Conservation (phyloP, 1,140 invertebrate genomes). For the Reticulitermes speratus region DNA sequence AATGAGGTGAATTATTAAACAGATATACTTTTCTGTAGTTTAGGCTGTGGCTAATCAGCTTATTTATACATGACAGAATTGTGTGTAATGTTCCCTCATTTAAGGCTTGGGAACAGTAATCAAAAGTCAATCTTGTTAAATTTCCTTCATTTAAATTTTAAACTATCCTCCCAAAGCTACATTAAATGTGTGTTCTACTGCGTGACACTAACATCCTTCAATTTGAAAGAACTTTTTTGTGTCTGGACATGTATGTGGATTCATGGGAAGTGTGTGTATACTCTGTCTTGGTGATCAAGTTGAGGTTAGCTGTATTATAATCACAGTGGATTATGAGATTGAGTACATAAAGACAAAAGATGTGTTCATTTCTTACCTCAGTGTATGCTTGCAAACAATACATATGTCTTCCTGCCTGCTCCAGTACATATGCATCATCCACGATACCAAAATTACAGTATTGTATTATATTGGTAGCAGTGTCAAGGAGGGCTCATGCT, state of each 20-base stretch:
- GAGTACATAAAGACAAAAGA: not conserved
- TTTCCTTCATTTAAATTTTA: too few relatives aligned
- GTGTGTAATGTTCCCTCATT: too few relatives aligned
- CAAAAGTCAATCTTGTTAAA: too few relatives aligned
- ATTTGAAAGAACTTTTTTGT: not conserved
- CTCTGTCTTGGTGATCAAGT: not conserved
- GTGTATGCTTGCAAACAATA: not conserved
- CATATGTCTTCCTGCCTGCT: slow-evolving; percentile 1
- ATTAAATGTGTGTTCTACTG: not conserved
- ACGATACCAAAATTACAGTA: not conserved
- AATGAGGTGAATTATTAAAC: too few relatives aligned
- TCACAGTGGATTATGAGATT: too few relatives aligned
- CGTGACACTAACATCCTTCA: not conserved
- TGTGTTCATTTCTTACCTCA: slow-evolving; percentile 2
- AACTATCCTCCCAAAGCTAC: not conserved
- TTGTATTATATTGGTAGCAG: not conserved
- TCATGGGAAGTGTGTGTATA: not conserved
- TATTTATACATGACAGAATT: too few relatives aligned
- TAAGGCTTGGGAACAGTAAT: too few relatives aligned
- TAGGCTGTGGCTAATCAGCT: too few relatives aligned
- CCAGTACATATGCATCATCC: not conserved
- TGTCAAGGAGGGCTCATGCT: not conserved
- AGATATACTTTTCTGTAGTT: too few relatives aligned
- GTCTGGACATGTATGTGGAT: not conserved
- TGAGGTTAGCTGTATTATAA: not conserved